A percentile compares a stretch with the other conserved stretches of the same genome.
Evolutionary conservation across 2,797 vertebrate genomes (phyloP).

Genomic region (Hephaestus fuliginosus): DNA sequence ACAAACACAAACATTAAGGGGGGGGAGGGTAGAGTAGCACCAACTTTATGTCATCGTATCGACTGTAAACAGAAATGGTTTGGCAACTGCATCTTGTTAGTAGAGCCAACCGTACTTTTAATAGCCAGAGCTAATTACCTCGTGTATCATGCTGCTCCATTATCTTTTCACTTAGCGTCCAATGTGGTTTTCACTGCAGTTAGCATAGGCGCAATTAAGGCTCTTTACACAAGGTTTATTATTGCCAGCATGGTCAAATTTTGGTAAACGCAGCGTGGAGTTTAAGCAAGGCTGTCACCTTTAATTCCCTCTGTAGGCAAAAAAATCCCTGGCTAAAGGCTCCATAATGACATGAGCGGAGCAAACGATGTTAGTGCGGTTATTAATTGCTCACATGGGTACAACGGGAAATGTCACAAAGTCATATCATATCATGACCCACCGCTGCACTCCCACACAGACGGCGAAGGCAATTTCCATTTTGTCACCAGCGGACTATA

Average conservation of each 20-base stretch:
- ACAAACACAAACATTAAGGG: neutral
- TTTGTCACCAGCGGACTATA: conserved; percentile 56
- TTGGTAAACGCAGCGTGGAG: neutral
- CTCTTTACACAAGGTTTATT: conserved; percentile 16
- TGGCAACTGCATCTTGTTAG: neutral
- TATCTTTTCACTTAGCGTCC: neutral
- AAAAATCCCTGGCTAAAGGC: neutral
- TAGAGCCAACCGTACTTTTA: conserved; percentile 4
- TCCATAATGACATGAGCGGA: conserved; percentile 40
- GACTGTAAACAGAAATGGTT: neutral
- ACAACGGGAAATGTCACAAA: conserved; percentile 64
- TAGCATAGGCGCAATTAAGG: neutral
- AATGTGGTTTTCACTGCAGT: neutral
- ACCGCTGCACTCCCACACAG: conserved; percentile 47
- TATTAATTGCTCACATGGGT: conserved; percentile 66
- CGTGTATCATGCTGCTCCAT: neutral
- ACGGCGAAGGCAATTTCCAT: conserved; percentile 53
- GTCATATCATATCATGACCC: conserved; percentile 44
- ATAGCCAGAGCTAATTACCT: conserved; percentile 12
- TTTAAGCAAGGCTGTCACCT: neutral
- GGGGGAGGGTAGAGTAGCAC: neutral
- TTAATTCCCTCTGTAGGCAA: neutral
- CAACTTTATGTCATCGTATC: neutral
- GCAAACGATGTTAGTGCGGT: conserved; percentile 53
- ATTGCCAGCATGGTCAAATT: neutral